Base-by-base conservation (phyloP, 92 coral and sea anemone genomes). In the Epizoanthus ramosus region DNA sequence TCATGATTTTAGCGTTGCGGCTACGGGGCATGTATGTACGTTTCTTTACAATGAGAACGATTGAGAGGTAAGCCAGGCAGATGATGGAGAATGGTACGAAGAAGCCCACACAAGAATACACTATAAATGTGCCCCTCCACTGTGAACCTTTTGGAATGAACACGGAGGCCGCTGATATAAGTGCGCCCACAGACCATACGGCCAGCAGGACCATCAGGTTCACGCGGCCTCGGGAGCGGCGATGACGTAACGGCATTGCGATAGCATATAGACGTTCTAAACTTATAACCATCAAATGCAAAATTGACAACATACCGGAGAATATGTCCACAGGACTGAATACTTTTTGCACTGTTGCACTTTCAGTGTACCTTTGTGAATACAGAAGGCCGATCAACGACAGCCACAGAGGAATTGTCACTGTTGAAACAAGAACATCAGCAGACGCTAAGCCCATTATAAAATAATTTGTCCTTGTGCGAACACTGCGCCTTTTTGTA, bases 261-360 rank as follows among this genome's bases (percentile, higher is more conserved):
- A 92, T 92, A 31, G 95, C 95, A 68, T 92, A 92, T 13, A 92
- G 69, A 5, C 95, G 87, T 39, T 92, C 95, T 47, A 92, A 72
- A 35, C 95, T 92, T 54, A 92, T 92, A 31, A 85, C 88, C 93
- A 89, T 89, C 82, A 92, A 75, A 57, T 92, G 95, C 58, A 92
- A 80, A 45, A 92, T 92, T 23, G 95, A 92, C 22, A 92, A 74
- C 95, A 92, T 92, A 22, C 95, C 95, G 2, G 95, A 92, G 50
- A 92, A 87, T 23, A 92, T 89, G 63, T 92, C 95, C 85, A 92
- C 75, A 3, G 95, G 95, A 73, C 92, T 86, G 68, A 92, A 92
- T 28, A 92, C 71, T 15, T 83, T 85, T 14, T 84, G 77, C 28
- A 92, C 89, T 22, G 63, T 47, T 2, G 10, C 10, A 5, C 88